phyloP scores from a whole-genome alignment of 2,113 vertebrate genomes.

The Rallus limicola region DNA sequence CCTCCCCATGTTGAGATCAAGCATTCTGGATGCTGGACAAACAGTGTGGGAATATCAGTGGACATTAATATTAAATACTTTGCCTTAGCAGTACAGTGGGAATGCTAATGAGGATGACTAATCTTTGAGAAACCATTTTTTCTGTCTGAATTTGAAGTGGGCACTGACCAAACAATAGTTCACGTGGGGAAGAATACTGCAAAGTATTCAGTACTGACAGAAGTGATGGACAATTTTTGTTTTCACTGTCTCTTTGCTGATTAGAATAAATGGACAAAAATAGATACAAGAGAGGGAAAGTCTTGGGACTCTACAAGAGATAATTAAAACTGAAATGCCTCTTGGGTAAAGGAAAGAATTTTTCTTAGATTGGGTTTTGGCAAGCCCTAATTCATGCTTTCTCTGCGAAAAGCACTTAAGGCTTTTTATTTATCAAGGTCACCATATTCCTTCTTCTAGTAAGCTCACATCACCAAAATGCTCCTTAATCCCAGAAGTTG shows the following conservation, averaged over 20 bases:
- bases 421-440: not conserved
- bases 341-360: not conserved
- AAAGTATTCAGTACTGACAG: not conserved
- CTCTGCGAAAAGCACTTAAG: not conserved
- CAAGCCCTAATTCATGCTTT: not conserved
- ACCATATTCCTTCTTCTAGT: not conserved
- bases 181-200: not conserved
- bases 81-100: not conserved
- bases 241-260: not conserved
- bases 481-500: not conserved
- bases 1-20: not conserved
- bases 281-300: not conserved
- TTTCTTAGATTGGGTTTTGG: not conserved
- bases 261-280: not conserved
- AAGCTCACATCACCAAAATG: not conserved
- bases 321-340: conserved; percentile 1
- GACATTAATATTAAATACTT: conserved; percentile 36
- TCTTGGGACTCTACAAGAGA: not conserved
- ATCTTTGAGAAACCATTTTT: conserved; percentile 23
- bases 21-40: not conserved
- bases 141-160: not conserved
- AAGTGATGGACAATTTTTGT: not conserved
- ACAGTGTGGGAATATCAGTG: not conserved
- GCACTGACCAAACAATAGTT: not conserved
- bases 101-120: conserved; percentile 26